Evolutionary conservation across 2,888 invertebrate species (phyloP).

Genomic region (Phlogophora meticulosa): DNA sequence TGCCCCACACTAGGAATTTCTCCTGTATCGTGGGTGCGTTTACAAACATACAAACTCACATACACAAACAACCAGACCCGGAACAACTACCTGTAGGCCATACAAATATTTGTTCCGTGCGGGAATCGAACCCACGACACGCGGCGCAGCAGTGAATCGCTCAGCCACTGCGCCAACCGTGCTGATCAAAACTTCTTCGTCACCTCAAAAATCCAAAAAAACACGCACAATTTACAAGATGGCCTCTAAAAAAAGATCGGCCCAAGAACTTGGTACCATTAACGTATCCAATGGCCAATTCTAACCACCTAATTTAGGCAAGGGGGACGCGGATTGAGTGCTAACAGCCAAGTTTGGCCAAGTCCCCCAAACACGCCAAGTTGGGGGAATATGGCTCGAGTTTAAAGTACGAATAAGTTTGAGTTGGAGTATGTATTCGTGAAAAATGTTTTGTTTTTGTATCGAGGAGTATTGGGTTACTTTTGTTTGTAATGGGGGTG

Average conservation of each 20-base stretch:
- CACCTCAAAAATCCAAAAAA: slow-evolving; percentile 17
- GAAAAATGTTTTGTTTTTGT: slow-evolving; percentile 40
- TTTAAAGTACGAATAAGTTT: slow-evolving; percentile 52
- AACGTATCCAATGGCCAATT: slow-evolving; percentile 66
- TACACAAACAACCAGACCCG: too few relatives aligned
- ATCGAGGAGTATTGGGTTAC: slow-evolving; percentile 7
- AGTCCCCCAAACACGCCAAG: slow-evolving; percentile 29
- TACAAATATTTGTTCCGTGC: too few relatives aligned
- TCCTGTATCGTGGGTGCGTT: too few relatives aligned
- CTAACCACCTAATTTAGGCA: slow-evolving; percentile 61
- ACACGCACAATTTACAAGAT: slow-evolving; percentile 22
- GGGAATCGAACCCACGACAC: too few relatives aligned
- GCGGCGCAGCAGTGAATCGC: too few relatives aligned
- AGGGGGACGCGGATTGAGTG: slow-evolving; percentile 57
- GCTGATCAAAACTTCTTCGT: too few relatives aligned
- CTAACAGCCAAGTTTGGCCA: slow-evolving; percentile 61
- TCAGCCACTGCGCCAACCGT: too few relatives aligned
- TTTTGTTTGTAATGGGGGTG: slow-evolving; percentile 21
- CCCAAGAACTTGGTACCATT: slow-evolving; percentile 63
- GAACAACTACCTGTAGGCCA: too few relatives aligned
- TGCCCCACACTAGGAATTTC: too few relatives aligned
- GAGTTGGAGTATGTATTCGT: slow-evolving; percentile 20
- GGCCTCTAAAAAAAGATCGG: slow-evolving; percentile 56
- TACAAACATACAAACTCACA: too few relatives aligned
- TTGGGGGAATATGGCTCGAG: slow-evolving; percentile 45